Evolutionary conservation across 2,797 vertebrate genomes (phyloP), one percentile per base, ranked within the genome.

Genomic region (Pseudomugil gertrudae): DNA sequence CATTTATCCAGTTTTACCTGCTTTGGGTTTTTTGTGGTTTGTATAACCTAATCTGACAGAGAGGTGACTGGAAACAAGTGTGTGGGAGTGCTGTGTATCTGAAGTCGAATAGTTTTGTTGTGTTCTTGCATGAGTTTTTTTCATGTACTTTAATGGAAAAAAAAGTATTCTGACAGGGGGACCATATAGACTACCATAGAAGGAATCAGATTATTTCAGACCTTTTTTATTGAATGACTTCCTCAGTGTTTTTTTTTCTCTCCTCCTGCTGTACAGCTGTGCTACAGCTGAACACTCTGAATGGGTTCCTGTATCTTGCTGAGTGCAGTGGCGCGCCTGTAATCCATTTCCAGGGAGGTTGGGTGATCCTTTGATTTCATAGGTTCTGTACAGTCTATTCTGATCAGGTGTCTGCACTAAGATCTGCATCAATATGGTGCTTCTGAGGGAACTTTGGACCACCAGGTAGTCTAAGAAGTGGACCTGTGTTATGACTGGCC

Each of bases 401-500:
- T 77, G 79, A 84, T 73, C 70, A 48, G 85, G 85, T 80, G 85
- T 86, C 77, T 66, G 33, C 76, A 35, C 63, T 79, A 74, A 86
- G 82, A 33, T 81, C 75, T 80, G 86, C 79, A 84, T 89, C 86
- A 72, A 88, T 86, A 86, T 88, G 86, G 87, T 79, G 83, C 61
- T 87, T 74, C 74, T 60, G 57, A 76, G 87, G 84, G 87, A 90
- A 82, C 89, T 23, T 62, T 72, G 86, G 84, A 84, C 55, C 70
- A 87, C 83, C 90, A 91, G 88, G 89, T 89, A 78, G 83, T 8
- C 87, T 84, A 87, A 92, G 84, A 74, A 90, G 89, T 83, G 88
- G 90, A n/a, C n/a, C n/a, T n/a, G n/a, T n/a, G n/a, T n/a, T n/a
- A n/a, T n/a, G n/a, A n/a, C n/a, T n/a, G n/a, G n/a, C n/a, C n/a